These are phyloP conservation scores for Siniperca undulata DNA, from an alignment of 2,797 vertebrate species.

Conservation along the genomic window DNA sequence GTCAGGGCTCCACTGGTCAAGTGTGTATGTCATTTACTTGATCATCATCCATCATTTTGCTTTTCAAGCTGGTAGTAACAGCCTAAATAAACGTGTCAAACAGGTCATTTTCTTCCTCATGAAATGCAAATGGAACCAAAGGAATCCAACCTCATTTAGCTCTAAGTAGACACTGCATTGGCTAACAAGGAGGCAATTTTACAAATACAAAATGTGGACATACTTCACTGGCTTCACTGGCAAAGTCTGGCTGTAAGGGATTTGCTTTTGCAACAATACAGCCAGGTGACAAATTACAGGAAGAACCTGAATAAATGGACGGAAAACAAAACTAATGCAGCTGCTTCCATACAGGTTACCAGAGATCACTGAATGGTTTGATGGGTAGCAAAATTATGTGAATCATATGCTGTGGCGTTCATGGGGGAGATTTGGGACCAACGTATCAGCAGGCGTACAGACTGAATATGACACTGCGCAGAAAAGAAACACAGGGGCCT, in stretches of 20 bases:
- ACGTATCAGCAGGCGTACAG: neutral
- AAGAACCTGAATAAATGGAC: neutral
- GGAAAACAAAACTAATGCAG: neutral
- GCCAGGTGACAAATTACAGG: neutral
- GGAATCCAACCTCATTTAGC: neutral
- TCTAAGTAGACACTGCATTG: neutral
- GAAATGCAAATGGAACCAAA: neutral
- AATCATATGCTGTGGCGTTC: neutral
- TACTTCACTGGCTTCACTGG: neutral
- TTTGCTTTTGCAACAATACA: neutral
- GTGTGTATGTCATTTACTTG: neutral
- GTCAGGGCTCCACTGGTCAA: constrained; percentile 1
- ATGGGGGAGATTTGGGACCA: neutral
- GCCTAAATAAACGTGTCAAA: neutral
- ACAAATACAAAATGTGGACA: neutral
- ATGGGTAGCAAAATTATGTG: neutral
- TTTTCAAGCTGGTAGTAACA: neutral
- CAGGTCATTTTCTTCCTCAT: neutral
- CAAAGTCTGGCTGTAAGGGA: neutral
- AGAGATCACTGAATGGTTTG: neutral
- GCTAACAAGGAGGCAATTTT: neutral
- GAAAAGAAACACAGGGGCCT: neutral
- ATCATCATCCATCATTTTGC: constrained; percentile 3
- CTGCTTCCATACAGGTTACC: neutral
- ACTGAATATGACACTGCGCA: neutral